Conservation (phyloP, 2,888 invertebrate species). For the Agrilus cyanescens region DNA sequence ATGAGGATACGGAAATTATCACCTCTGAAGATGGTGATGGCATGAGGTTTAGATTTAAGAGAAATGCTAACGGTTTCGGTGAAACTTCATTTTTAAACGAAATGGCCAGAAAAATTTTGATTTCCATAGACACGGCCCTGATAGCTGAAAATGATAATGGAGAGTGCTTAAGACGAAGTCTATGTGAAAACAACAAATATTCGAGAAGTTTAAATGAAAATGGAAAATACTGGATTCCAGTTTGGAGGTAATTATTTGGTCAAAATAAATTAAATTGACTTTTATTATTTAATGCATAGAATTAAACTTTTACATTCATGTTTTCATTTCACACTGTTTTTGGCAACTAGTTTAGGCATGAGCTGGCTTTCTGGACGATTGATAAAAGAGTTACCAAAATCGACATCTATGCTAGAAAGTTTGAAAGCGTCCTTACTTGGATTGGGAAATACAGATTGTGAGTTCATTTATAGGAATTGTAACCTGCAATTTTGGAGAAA, state of each 20-base stretch:
- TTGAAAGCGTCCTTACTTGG: constrained; percentile 57
- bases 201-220: constrained; percentile 43
- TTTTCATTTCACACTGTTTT: constrained; percentile 16
- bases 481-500: constrained; percentile 36
- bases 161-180: constrained; percentile 47
- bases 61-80: constrained; percentile 16
- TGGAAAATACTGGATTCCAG: constrained; percentile 56
- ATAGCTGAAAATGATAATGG: constrained; percentile 40
- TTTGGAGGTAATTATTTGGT: constrained; percentile 54
- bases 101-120: constrained; percentile 41
- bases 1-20: constrained; percentile 27
- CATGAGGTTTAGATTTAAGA: constrained; percentile 30
- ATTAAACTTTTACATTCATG: background rate
- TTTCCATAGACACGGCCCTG: constrained; percentile 45
- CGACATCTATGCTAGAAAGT: constrained; percentile 44
- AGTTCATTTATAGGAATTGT: constrained; percentile 44
- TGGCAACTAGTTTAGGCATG: constrained; percentile 52
- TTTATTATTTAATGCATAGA: constrained; percentile 1
- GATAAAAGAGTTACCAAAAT: constrained; percentile 28
- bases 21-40: constrained; percentile 34
- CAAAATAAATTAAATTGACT: constrained; percentile 1
- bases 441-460: constrained; percentile 55
- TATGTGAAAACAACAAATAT: constrained; percentile 57
- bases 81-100: constrained; percentile 36
- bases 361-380: constrained; percentile 57